Percentiles rank a stretch among this genome's conserved stretches.
Evolutionary conservation across 2,113 vertebrate species (phyloP).

Genomic region (Hyla sarda): DNA sequence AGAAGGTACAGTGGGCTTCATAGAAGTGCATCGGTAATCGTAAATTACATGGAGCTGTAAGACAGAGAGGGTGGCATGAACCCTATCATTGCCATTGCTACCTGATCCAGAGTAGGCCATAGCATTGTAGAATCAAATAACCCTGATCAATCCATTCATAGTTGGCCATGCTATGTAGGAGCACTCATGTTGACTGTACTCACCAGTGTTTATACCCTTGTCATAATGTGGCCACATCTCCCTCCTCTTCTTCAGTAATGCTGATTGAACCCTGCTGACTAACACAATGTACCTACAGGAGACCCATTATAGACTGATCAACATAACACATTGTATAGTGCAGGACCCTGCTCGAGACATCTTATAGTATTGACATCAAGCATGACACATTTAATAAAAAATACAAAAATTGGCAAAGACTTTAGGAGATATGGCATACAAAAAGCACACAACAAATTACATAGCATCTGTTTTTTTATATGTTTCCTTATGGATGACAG

Average conservation of each 20-base stretch:
- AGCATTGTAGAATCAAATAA: neutral
- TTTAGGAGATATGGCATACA: too few species aligned
- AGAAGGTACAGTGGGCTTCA: neutral
- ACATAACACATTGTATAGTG: neutral
- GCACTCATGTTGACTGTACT: neutral
- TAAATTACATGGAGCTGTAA: too few species aligned
- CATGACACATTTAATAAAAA: too few species aligned
- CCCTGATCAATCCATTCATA: neutral
- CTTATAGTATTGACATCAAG: too few species aligned
- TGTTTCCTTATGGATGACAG: too few species aligned
- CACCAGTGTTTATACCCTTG: neutral
- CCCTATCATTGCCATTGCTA: neutral
- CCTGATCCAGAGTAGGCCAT: neutral
- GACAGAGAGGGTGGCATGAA: neutral
- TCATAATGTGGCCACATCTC: neutral
- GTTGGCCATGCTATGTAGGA: neutral
- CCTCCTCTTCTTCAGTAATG: neutral
- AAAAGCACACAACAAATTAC: too few species aligned
- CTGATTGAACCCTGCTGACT: neutral
- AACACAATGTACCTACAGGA: neutral
- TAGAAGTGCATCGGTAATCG: neutral
- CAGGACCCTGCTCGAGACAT: too few species aligned
- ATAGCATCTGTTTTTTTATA: too few species aligned
- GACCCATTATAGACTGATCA: neutral
- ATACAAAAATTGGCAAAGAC: too few species aligned